These are phyloP conservation scores for Ophioninae sp. DNA, from an alignment of 2,888 invertebrate species.

Conservation along the genomic window DNA sequence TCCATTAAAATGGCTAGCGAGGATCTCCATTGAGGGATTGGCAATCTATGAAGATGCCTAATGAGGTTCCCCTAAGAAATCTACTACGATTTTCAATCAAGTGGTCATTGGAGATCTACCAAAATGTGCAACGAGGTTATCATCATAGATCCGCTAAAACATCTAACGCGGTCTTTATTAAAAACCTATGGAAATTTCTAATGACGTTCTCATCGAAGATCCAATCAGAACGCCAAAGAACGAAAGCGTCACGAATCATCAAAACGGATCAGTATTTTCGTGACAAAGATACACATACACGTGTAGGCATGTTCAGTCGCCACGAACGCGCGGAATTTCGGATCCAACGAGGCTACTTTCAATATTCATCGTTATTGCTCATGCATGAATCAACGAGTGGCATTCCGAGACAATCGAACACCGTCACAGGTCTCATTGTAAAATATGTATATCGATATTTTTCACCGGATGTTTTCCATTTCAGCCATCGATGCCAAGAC, in stretches of 20 bases:
- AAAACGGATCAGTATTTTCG: background rate
- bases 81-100: too few species aligned
- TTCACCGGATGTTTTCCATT: conserved; percentile 50
- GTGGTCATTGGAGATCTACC: too few species aligned
- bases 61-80: too few species aligned
- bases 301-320: background rate
- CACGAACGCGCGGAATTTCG: background rate
- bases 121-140: too few species aligned
- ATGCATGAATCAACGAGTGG: conserved; percentile 14
- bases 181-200: too few species aligned
- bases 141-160: too few species aligned
- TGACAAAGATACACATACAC: background rate
- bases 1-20: too few species aligned
- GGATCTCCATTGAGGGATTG: too few species aligned
- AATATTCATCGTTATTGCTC: conserved; percentile 4
- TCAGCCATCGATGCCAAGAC: conserved; percentile 36
- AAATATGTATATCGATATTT: conserved; percentile 13
- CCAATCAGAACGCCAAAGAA: background rate
- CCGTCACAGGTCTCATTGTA: conserved; percentile 4
- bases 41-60: too few species aligned
- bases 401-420: conserved; percentile 12
- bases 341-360: background rate
- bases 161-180: too few species aligned
- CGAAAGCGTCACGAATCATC: background rate
- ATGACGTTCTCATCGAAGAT: too few species aligned